These are phyloP conservation scores for Ophraella communa DNA, from an alignment of 2,888 invertebrate genomes.

Conservation along the genomic window DNA sequence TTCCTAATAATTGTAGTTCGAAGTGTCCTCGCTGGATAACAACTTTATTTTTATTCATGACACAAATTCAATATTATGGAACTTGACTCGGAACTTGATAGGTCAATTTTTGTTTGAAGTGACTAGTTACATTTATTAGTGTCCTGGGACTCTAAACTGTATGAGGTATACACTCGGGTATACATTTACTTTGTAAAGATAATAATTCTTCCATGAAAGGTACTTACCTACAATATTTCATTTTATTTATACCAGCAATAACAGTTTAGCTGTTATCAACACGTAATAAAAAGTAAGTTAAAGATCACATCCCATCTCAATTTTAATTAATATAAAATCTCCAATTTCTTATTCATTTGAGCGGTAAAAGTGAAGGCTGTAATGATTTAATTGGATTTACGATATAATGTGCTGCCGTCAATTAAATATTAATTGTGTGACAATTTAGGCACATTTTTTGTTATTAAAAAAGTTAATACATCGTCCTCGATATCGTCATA, in stretches of 20 bases:
- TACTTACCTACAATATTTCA: background rate
- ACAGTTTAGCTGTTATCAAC: too few relatives aligned
- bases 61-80: background rate
- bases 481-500: too few relatives aligned
- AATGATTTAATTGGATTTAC: background rate
- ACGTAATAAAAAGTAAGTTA: too few relatives aligned
- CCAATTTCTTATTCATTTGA: background rate
- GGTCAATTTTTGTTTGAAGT: background rate
- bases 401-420: background rate
- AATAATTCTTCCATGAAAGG: background rate
- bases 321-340: background rate
- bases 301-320: too few relatives aligned
- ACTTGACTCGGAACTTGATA: background rate
- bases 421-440: background rate
- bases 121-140: background rate
- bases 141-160: background rate
- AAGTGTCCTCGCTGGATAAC: background rate
- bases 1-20: background rate
- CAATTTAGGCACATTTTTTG: background rate
- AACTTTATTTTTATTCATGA: background rate
- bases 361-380: background rate
- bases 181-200: background rate
- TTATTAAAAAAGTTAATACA: background rate
- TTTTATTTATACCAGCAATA: too few relatives aligned
- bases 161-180: too few relatives aligned